A percentile compares a stretch with the other conserved stretches of the same genome.
These are phyloP conservation scores for Rhopalosiphum padi DNA, from an alignment of 1,140 invertebrate genomes.

Conservation along the genomic window DNA sequence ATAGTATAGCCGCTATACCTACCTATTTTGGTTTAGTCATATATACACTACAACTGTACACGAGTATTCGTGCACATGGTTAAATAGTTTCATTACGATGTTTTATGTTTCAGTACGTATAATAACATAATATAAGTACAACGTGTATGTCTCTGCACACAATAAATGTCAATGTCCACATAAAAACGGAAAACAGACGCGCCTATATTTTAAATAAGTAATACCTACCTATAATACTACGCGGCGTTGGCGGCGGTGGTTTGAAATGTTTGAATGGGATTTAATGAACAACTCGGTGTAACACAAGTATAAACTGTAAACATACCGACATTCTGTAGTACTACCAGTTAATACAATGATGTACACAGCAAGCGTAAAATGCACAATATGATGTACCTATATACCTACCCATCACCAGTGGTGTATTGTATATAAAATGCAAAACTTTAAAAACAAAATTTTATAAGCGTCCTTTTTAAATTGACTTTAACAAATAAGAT, in stretches of 20 bases:
- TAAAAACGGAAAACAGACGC: constrained; percentile 28
- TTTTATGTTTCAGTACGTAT: background rate
- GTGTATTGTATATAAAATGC: background rate
- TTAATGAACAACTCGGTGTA: background rate
- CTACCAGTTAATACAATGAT: background rate
- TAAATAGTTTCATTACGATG: background rate
- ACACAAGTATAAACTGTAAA: background rate
- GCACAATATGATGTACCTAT: background rate
- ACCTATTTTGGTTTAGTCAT: background rate
- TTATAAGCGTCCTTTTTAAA: background rate
- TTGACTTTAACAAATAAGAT: background rate
- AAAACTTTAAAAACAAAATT: constrained; percentile 1
- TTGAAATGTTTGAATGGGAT: constrained; percentile 28
- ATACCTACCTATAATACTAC: background rate
- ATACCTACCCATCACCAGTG: background rate
- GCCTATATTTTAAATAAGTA: constrained; percentile 27
- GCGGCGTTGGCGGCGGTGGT: background rate
- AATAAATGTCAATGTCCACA: constrained; percentile 3
- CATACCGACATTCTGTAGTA: background rate
- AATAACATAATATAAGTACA: background rate
- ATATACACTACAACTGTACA: background rate
- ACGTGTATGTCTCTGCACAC: background rate
- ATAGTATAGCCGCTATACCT: background rate
- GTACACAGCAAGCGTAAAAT: background rate
- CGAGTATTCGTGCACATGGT: background rate